Evolutionary conservation across 2,797 vertebrate genomes (phyloP), one percentile per base, ranked within the genome.

Genomic region (Arnoldichthys spilopterus): DNA sequence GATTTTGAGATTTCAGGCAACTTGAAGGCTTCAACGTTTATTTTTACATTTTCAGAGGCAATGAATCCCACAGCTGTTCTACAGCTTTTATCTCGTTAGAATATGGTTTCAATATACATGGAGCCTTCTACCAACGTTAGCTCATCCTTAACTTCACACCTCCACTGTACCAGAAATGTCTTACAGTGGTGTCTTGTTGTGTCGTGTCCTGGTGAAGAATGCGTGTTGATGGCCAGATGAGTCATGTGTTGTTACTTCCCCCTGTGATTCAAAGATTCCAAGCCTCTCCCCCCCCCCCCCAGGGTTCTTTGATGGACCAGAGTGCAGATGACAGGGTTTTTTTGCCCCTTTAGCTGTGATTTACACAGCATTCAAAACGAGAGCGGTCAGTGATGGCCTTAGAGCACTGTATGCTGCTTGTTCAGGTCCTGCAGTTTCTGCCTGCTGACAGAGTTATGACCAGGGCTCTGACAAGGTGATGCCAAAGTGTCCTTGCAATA

Each of bases 361-460:
- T 88, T 62, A 86, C 81, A 26, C 51, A 47, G 18, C 9, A 54
- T 67, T 73, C 74, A 45, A 30, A 73, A 49, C 32, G 59, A 54
- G 70, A 22, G 40, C 53, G 0, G 54, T 45, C 66, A 45, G 67
- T 68, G 63, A 40, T 26, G 15, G 62, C 64, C 54, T 49, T 43
- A 6, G 76, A 7, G 61, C 71, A 37, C 34, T 22, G n/a, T 72
- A 67, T 73, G 69, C 82, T 88, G 77, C 69, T 82, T 82, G n/a
- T 81, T 86, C 83, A 80, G 77, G 80, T 82, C 51, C 28, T 76
- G 40, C 22, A 2, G 70, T 69, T 86, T 78, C 82, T 43, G 74
- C 80, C 56, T 75, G 68, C 77, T 83, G 86, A 85, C 87, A 91
- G 86, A 91, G 81, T 88, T 86, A 87, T 74, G 81, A 83, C 80